Conservation (phyloP, 2,888 invertebrate species). For the Exocentrus adspersus region DNA sequence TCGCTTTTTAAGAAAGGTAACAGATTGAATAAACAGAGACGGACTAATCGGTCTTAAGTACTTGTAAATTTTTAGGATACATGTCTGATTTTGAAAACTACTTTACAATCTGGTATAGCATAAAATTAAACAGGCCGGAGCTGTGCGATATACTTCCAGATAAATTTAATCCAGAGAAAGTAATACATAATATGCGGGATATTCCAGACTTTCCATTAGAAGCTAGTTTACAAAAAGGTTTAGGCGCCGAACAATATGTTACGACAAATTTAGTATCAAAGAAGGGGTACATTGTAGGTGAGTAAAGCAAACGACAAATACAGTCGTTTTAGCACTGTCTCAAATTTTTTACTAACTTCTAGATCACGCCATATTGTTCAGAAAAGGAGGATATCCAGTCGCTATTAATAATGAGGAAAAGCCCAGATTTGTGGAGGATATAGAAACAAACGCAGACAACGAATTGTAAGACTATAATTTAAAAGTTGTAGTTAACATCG, state of each 20-base stretch:
- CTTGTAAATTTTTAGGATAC: constrained; percentile 28
- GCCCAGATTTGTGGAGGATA: constrained; percentile 62
- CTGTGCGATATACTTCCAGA: constrained; percentile 60
- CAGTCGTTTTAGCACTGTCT: too few species aligned
- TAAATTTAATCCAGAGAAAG: constrained; percentile 50
- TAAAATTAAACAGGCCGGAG: constrained; percentile 54
- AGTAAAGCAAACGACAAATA: not conserved
- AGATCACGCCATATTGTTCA: constrained; percentile 68
- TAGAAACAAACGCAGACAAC: constrained; percentile 60
- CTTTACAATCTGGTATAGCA: constrained; percentile 66
- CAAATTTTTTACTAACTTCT: constrained; percentile 45
- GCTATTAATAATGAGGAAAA: constrained; percentile 59
- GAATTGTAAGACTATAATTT: constrained; percentile 64
- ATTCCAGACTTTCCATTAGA: constrained; percentile 63
- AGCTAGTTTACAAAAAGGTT: constrained; percentile 64
- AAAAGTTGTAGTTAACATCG: too few species aligned
- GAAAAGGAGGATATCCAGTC: constrained; percentile 67
- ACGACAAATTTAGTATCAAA: constrained; percentile 67
- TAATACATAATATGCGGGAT: constrained; percentile 61
- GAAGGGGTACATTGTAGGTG: constrained; percentile 54
- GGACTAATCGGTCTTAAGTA: too few species aligned
- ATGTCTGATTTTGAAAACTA: constrained; percentile 47
- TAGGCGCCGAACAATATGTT: constrained; percentile 70
- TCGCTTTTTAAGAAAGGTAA: constrained; percentile 43
- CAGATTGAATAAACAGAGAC: not conserved